A percentile compares a stretch with the other conserved stretches of the same genome.
Conservation (phyloP, 2,888 invertebrate species). For the Lobophora halterata region DNA sequence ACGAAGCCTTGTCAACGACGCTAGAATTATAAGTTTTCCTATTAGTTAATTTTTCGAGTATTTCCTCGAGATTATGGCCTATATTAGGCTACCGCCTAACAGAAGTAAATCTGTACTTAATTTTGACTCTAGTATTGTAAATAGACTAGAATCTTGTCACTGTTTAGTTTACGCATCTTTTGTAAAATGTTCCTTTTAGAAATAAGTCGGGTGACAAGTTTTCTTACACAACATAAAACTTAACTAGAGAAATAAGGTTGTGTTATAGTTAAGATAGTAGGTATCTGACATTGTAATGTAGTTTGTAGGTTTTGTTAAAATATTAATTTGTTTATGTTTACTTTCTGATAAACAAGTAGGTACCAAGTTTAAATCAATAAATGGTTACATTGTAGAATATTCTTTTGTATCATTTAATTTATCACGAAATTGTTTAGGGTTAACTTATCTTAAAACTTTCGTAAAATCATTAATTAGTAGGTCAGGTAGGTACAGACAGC, state of each 20-base stretch:
- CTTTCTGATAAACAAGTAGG: slow-evolving; percentile 42
- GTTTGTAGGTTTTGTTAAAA: slow-evolving; percentile 39
- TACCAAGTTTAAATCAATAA: slow-evolving; percentile 29
- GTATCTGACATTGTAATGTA: slow-evolving; percentile 10
- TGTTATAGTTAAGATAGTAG: background rate
- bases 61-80: slow-evolving; percentile 46
- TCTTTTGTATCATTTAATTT: slow-evolving; percentile 27
- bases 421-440: slow-evolving; percentile 21
- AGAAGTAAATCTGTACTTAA: slow-evolving; percentile 65
- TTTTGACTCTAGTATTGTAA: slow-evolving; percentile 48
- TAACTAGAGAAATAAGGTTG: background rate
- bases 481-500: background rate
- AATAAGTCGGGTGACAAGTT: background rate
- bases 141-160: slow-evolving; percentile 11
- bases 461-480: background rate
- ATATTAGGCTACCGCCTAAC: slow-evolving; percentile 64
- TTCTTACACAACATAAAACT: background rate
- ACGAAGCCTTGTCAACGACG: too few species aligned
- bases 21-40: too few species aligned
- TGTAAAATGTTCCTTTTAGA: slow-evolving; percentile 15
- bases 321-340: slow-evolving; percentile 48
- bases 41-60: background rate
- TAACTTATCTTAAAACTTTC: background rate
- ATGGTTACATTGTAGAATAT: slow-evolving; percentile 30
- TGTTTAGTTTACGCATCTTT: background rate